Evolutionary conservation across 2,113 vertebrate genomes (phyloP).

Genomic region (Columba janthina): DNA sequence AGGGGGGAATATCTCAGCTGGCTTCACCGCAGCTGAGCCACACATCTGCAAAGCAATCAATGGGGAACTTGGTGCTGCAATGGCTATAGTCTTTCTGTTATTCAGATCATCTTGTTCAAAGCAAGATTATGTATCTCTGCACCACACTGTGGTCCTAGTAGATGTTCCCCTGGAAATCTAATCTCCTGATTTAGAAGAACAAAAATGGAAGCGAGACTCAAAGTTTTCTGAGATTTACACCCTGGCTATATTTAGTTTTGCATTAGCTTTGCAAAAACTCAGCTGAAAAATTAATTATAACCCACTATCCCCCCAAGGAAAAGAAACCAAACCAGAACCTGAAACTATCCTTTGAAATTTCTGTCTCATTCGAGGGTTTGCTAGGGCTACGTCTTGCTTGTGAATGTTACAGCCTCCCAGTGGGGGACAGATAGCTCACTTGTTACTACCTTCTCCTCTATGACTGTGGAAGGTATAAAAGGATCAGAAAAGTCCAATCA

Average conservation of each 20-base stretch:
- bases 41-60: background rate
- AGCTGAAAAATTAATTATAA: background rate
- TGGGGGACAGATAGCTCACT: background rate
- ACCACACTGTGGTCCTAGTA: background rate
- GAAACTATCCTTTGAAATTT: background rate
- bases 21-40: background rate
- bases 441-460: background rate
- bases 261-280: background rate
- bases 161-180: background rate
- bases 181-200: background rate
- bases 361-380: background rate
- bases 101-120: background rate
- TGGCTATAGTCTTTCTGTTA: background rate
- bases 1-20: background rate
- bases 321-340: background rate
- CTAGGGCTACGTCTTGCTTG: background rate
- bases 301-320: background rate
- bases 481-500: background rate
- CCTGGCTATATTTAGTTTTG: background rate
- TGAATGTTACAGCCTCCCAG: background rate
- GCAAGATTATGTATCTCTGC: background rate
- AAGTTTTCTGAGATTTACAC: background rate
- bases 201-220: background rate
- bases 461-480: background rate
- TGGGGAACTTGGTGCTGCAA: fast-evolving